Conservation (phyloP, 1,140 invertebrate species). For the Euura lappo region DNA sequence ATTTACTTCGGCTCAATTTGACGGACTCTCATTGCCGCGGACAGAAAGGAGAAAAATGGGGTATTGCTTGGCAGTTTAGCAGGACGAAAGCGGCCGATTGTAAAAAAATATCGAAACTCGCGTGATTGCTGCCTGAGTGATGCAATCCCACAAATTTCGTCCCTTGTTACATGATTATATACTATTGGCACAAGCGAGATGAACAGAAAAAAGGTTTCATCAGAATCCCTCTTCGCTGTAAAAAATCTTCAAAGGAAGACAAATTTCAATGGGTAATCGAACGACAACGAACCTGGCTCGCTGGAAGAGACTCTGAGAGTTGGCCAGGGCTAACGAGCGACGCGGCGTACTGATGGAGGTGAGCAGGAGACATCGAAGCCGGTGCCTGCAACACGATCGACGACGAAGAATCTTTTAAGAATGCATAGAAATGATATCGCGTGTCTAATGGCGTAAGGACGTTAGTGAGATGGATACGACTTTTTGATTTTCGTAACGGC, state of each 20-base stretch:
- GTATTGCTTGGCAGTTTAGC: too few relatives aligned
- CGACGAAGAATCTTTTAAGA: conserved; percentile 16
- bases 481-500: too few relatives aligned
- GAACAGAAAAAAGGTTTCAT: neutral
- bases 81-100: too few relatives aligned
- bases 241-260: neutral
- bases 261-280: conserved; percentile 4
- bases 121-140: too few relatives aligned
- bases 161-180: too few relatives aligned
- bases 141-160: too few relatives aligned
- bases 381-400: conserved; percentile 72
- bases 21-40: too few relatives aligned
- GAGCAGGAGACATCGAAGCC: conserved; percentile 86
- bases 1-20: too few relatives aligned
- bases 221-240: neutral
- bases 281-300: conserved; percentile 74
- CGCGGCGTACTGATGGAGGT: conserved; percentile 79
- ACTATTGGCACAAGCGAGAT: neutral
- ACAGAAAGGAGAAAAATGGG: too few relatives aligned
- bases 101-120: too few relatives aligned
- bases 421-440: neutral
- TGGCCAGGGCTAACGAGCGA: conserved; percentile 69
- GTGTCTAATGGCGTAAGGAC: too few relatives aligned
- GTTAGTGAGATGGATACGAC: too few relatives aligned
- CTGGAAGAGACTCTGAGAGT: conserved; percentile 77